Percentiles rank a stretch among this genome's conserved stretches.
Evolutionary conservation across 2,797 vertebrate species (phyloP).

Genomic region (Masticophis lateralis): DNA sequence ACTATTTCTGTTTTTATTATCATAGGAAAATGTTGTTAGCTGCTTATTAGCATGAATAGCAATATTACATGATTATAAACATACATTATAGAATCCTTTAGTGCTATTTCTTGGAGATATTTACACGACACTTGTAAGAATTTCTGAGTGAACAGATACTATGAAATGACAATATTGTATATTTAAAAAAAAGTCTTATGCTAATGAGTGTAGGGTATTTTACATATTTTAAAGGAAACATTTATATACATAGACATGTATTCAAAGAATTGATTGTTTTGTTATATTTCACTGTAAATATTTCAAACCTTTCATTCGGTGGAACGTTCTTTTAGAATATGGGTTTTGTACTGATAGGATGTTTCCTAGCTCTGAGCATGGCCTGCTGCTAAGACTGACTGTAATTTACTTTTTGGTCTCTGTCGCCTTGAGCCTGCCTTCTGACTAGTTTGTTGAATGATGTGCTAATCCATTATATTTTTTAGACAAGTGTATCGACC

Average conservation of each 20-base stretch:
- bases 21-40: background rate
- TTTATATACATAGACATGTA: conserved; percentile 55
- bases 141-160: background rate
- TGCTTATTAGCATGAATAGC: background rate
- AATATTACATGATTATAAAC: background rate
- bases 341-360: conserved; percentile 78
- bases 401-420: conserved; percentile 90
- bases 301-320: conserved; percentile 65
- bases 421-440: conserved; percentile 85
- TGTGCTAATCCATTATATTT: conserved; percentile 95
- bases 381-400: conserved; percentile 78
- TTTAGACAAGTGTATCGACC: conserved; percentile 95
- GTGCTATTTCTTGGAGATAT: conserved; percentile 30
- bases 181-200: background rate
- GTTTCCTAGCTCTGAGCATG: conserved; percentile 83
- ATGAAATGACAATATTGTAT: conserved; percentile 2
- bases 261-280: conserved; percentile 68
- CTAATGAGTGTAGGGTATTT: conserved; percentile 35
- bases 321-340: conserved; percentile 66
- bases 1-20: background rate
- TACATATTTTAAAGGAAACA: conserved; percentile 40
- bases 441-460: conserved; percentile 88
- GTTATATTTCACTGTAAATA: conserved; percentile 70
- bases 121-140: conserved; percentile 38
- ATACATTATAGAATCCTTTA: conserved; percentile 4